Conservation (phyloP, 2,888 invertebrate genomes). For the Gastrophysa polygoni region DNA sequence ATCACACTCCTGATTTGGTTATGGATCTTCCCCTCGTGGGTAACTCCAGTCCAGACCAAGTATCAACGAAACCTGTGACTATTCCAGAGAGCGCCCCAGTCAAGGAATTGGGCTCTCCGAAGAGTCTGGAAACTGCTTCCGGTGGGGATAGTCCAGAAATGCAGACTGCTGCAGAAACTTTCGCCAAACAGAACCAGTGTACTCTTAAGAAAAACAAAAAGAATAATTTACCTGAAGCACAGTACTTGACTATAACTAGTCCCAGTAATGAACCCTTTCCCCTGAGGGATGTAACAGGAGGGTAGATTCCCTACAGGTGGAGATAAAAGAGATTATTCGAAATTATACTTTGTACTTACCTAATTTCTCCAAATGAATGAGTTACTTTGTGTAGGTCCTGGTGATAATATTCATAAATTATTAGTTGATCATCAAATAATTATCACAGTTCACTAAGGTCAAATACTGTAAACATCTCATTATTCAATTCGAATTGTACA, state of each 20-base stretch:
- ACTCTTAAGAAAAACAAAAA: conserved; percentile 75
- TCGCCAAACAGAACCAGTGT: conserved; percentile 79
- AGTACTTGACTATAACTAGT: conserved; percentile 50
- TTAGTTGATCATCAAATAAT: no score
- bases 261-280: conserved; percentile 47
- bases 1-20: conserved; percentile 79
- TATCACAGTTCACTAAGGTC: no score
- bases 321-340: neutral
- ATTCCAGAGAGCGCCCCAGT: conserved; percentile 52
- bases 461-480: no score
- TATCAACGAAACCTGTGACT: conserved; percentile 51
- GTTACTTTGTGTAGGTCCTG: no score
- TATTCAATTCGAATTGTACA: no score
- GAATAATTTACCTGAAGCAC: conserved; percentile 49
- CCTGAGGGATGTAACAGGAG: neutral
- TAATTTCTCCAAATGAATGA: no score
- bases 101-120: conserved; percentile 40
- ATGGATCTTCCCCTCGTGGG: conserved; percentile 76
- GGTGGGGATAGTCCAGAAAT: conserved; percentile 63
- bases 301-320: neutral
- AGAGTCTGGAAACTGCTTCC: conserved; percentile 30
- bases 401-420: no score
- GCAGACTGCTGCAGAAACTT: conserved; percentile 77
- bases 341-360: neutral
- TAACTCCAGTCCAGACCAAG: conserved; percentile 51